phyloP scores from a whole-genome alignment of 2,888 invertebrate genomes.

The Limnephilus rhombicus region DNA sequence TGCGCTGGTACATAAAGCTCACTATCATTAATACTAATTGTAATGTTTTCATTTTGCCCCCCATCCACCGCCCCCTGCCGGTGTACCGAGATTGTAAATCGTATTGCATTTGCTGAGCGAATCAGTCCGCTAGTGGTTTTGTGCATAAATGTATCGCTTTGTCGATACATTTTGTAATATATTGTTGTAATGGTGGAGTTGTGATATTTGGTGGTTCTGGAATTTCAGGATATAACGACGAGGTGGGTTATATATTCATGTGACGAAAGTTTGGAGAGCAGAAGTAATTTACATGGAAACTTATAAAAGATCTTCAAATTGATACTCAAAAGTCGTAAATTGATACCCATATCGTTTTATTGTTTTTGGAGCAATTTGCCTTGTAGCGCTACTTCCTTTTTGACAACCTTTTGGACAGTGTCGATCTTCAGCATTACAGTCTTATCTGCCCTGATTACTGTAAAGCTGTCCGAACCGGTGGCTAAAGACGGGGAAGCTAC shows the following conservation, averaged over 20 bases:
- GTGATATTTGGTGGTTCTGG: neutral
- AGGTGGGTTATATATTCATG: neutral
- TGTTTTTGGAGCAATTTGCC: no score
- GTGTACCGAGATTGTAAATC: neutral
- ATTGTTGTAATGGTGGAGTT: neutral
- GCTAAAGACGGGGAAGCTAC: no score
- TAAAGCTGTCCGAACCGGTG: no score
- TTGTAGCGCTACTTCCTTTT: no score
- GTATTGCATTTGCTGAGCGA: neutral
- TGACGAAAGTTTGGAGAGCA: neutral
- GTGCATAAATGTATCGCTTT: neutral
- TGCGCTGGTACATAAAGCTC: neutral
- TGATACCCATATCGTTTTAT: no score
- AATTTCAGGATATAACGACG: neutral
- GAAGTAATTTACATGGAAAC: no score
- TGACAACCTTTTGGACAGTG: no score
- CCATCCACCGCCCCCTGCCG: neutral
- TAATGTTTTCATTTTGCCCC: neutral
- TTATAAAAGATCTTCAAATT: no score
- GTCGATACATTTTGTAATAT: neutral
- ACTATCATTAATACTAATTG: conserved; percentile 22
- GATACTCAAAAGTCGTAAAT: no score
- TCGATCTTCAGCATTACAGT: no score
- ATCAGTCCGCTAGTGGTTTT: neutral
- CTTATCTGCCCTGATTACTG: no score